A percentile compares a stretch with the other conserved stretches of the same genome.
phyloP scores from a whole-genome alignment of 2,113 vertebrate genomes.

The Gobius niger region DNA sequence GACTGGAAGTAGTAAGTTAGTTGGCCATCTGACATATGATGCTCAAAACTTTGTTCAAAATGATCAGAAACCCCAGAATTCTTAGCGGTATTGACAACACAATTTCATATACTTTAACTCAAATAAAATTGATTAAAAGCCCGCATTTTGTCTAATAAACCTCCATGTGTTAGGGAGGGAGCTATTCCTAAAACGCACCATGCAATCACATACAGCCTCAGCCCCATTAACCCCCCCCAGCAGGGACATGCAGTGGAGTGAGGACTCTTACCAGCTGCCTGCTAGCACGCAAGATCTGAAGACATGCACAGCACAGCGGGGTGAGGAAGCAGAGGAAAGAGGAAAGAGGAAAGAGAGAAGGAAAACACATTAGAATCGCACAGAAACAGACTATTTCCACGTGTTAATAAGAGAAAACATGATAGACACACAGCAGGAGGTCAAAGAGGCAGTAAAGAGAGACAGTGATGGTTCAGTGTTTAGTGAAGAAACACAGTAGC shows the following conservation, averaged over 20 bases:
- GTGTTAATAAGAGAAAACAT: constrained; percentile 29
- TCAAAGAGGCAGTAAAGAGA: constrained; percentile 6
- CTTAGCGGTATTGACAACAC: too few relatives aligned
- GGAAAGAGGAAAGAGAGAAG: constrained; percentile 63
- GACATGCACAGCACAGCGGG: constrained; percentile 80
- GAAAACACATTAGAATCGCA: constrained; percentile 44
- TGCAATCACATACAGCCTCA: not conserved
- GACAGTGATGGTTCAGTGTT: not conserved
- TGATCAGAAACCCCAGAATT: too few relatives aligned
- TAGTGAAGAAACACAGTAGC: not conserved
- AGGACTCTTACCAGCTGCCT: constrained; percentile 91
- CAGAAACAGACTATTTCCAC: not conserved
- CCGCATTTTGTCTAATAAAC: too few relatives aligned
- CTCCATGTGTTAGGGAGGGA: not conserved
- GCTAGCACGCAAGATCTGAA: constrained; percentile 92
- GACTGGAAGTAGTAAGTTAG: too few relatives aligned
- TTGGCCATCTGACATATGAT: too few relatives aligned
- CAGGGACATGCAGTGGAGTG: constrained; percentile 62
- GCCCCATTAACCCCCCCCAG: constrained; percentile 41
- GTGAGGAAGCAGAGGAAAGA: constrained; percentile 73
- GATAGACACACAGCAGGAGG: constrained; percentile 27
- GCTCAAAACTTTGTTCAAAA: too few relatives aligned
- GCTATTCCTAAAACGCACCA: not conserved
- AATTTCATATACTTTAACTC: too few relatives aligned
- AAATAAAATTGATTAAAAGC: too few relatives aligned